Conservation (phyloP, 2,888 invertebrate species). For the Caenorhabditis virilis region DNA sequence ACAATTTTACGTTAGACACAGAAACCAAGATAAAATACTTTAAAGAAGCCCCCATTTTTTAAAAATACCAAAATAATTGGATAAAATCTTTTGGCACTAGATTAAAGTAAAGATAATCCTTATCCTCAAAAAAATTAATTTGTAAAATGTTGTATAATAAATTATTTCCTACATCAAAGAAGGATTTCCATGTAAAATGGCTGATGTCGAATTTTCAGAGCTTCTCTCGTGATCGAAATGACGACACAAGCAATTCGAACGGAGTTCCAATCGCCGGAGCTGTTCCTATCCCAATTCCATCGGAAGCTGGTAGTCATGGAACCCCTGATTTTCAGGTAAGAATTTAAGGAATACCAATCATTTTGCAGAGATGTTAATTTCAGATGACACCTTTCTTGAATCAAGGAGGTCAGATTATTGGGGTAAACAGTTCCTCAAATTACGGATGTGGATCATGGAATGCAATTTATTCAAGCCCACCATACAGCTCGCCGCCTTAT, state of each 20-base stretch:
- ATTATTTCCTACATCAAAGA: too few species aligned
- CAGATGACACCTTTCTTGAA: slow-evolving; percentile 46
- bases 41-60: too few species aligned
- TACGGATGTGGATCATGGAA: slow-evolving; percentile 47
- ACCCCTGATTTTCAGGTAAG: slow-evolving; percentile 47
- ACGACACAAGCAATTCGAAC: slow-evolving; percentile 14
- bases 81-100: too few species aligned
- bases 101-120: too few species aligned
- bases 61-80: too few species aligned
- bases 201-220: too few species aligned
- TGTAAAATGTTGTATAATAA: too few species aligned
- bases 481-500: background rate
- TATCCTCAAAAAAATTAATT: too few species aligned
- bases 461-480: slow-evolving; percentile 32
- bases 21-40: too few species aligned
- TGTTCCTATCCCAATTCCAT: slow-evolving; percentile 32
- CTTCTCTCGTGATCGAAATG: too few species aligned
- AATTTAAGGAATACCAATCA: background rate
- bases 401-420: slow-evolving; percentile 43
- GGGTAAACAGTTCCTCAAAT: slow-evolving; percentile 43
- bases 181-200: too few species aligned
- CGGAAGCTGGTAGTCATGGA: slow-evolving; percentile 17
- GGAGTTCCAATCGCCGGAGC: slow-evolving; percentile 13
- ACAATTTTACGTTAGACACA: too few species aligned
- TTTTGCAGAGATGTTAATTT: background rate